phyloP scores from a whole-genome alignment of 1,140 invertebrate genomes.

The Neotoxoptera formosana region DNA sequence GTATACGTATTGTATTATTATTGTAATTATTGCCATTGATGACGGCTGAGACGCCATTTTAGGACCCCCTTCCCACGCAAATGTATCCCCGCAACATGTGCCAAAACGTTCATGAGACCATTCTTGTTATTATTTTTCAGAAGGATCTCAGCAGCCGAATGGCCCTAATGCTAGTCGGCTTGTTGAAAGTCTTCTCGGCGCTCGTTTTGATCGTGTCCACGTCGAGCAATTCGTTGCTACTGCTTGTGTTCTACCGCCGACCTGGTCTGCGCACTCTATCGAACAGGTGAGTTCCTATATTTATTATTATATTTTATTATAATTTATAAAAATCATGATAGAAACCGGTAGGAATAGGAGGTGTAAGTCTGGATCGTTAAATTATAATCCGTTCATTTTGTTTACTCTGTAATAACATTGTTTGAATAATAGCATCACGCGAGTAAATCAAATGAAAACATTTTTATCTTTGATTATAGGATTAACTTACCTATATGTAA shows the following conservation, averaged over 20 bases:
- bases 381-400: background rate
- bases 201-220: slow-evolving; percentile 63
- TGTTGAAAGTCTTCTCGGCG: slow-evolving; percentile 59
- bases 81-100: background rate
- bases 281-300: slow-evolving; percentile 67
- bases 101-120: slow-evolving; percentile 26
- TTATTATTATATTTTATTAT: background rate
- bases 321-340: background rate
- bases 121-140: slow-evolving; percentile 41
- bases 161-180: slow-evolving; percentile 54
- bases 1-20: background rate
- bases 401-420: background rate
- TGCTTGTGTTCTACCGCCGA: slow-evolving; percentile 69
- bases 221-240: slow-evolving; percentile 67
- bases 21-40: background rate
- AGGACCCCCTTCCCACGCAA: background rate
- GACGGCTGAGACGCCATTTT: background rate
- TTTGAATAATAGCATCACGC: background rate
- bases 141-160: slow-evolving; percentile 58
- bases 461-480: background rate
- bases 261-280: slow-evolving; percentile 70
- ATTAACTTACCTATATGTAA: background rate
- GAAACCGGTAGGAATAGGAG: background rate
- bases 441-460: background rate
- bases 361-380: background rate